A percentile compares a stretch with the other conserved stretches of the same genome.
These are phyloP conservation scores for Strigamia maritima DNA, from an alignment of 2,888 invertebrate species.

Conservation along the genomic window DNA sequence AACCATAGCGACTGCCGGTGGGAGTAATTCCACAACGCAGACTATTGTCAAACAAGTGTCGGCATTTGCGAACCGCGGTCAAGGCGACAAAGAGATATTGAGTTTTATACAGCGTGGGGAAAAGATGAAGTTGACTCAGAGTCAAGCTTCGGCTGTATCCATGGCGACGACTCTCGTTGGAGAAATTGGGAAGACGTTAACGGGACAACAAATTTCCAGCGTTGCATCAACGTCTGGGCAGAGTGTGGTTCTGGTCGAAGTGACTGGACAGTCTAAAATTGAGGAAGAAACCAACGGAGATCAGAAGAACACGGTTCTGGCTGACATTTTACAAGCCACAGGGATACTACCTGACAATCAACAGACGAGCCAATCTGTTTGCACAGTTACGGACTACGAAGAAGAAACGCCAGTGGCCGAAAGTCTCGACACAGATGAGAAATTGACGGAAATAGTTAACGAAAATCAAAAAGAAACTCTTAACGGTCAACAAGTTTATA, in stretches of 20 bases:
- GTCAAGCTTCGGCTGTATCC: neutral
- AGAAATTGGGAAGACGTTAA: neutral
- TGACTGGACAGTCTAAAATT: constrained; percentile 2
- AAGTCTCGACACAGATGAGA: neutral
- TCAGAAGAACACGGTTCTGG: constrained; percentile 48
- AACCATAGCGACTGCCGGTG: neutral
- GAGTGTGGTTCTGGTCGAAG: constrained; percentile 36
- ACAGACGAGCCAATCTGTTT: neutral
- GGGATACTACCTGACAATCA: constrained; percentile 46
- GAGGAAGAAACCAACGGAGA: neutral
- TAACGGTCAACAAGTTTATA: neutral
- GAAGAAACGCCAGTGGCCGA: neutral
- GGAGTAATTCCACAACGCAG: neutral
- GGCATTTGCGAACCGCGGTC: neutral
- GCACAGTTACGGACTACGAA: neutral
- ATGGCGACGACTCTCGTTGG: neutral
- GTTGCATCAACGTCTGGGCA: neutral
- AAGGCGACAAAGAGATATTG: neutral
- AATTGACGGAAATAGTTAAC: neutral
- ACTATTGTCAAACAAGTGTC: constrained; percentile 32
- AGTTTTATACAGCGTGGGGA: neutral
- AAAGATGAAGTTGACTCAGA: neutral
- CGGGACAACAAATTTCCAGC: constrained; percentile 25
- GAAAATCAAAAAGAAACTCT: neutral
- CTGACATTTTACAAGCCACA: constrained; percentile 50